Base-by-base conservation (phyloP, 2,888 invertebrate genomes). In the Sminthurinus aureus region DNA sequence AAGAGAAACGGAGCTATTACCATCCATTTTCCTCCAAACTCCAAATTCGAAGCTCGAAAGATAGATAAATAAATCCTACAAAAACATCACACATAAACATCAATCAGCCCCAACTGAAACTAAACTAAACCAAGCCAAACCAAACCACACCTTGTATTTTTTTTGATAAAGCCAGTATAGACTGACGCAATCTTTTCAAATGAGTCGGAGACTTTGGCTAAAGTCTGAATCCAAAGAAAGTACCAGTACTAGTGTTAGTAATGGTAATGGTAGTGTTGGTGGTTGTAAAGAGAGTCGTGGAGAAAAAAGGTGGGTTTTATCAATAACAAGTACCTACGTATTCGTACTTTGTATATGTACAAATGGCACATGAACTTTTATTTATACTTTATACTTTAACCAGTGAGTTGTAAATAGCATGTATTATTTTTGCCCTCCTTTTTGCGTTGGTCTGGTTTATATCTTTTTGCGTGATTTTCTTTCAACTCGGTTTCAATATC, bases 291-390 rank as follows among this genome's bases (percentile, higher is more conserved):
- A 76, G 58, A 76, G 51, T 76, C 76, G 73, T 20, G 73, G 24
- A 71, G 71, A 76, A 52, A 76, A 76, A 76, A 76, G 76, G 76
- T 76, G 26, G 50, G 76, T 52, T n/a, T 76, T 38, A 38, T 38
- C 38, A 38, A 38, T 38, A 38, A 6, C 38, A 38, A 38, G 38
- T 38, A 38, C n/a, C n/a, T 38, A 38, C 38, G 38, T 71, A 13
- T 12, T 71, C 26, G 0, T 69, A 12, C 8, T 71, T 24, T 11
- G 22, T 15, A 26, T 71, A 0, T 26, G 71, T 71, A 3, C 22
- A 15, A 6, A 24, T 24, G 15, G 15, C 71, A 26, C 71, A 24
- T 12, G 24, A 71, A 69, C 22, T 71, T 26, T 71, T 13, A 15
- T 71, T 24, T 71, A 24, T 22, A 22, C 20, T 22, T 71, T 71